Percentiles rank a stretch among this genome's conserved stretches.
phyloP scores from a whole-genome alignment of 2,113 vertebrate species.

The Odocoileus hemionus region DNA sequence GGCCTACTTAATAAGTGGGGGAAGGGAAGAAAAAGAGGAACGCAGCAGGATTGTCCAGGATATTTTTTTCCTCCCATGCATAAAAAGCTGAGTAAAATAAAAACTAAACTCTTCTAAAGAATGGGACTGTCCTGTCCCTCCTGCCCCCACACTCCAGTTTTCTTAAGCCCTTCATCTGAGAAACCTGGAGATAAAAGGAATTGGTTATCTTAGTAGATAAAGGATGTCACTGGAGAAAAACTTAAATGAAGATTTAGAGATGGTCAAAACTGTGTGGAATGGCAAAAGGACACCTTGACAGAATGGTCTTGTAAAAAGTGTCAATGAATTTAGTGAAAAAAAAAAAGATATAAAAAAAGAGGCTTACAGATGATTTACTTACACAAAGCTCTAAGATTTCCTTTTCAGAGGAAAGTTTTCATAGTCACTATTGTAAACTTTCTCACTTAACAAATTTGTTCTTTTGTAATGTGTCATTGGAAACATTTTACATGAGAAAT shows the following conservation, averaged over 20 bases:
- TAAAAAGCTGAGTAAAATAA: not conserved
- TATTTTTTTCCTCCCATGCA: not conserved
- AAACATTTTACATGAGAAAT: constrained; percentile 8
- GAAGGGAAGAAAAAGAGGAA: not conserved
- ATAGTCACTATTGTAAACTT: not conserved
- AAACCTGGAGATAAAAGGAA: constrained; percentile 55
- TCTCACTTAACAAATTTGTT: not conserved
- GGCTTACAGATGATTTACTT: not conserved
- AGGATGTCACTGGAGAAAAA: constrained; percentile 58
- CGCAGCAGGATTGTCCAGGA: not conserved
- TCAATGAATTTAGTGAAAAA: not conserved
- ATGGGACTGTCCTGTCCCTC: not conserved
- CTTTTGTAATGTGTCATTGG: not conserved
- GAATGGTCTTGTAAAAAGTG: constrained; percentile 18
- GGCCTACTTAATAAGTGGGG: not conserved
- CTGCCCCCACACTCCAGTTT: not conserved
- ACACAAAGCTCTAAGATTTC: not conserved
- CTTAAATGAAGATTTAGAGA: constrained; percentile 58
- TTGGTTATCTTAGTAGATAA: constrained; percentile 65
- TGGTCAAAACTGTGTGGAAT: constrained; percentile 5
- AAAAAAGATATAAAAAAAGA: not conserved
- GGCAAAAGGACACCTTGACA: constrained; percentile 50
- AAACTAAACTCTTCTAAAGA: constrained; percentile 13
- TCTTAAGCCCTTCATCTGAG: constrained; percentile 48
- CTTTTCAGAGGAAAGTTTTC: not conserved